A percentile compares a stretch with the other conserved stretches of the same genome.
phyloP scores from a whole-genome alignment of 2,888 invertebrate genomes.

The Dasypogon diadema region DNA sequence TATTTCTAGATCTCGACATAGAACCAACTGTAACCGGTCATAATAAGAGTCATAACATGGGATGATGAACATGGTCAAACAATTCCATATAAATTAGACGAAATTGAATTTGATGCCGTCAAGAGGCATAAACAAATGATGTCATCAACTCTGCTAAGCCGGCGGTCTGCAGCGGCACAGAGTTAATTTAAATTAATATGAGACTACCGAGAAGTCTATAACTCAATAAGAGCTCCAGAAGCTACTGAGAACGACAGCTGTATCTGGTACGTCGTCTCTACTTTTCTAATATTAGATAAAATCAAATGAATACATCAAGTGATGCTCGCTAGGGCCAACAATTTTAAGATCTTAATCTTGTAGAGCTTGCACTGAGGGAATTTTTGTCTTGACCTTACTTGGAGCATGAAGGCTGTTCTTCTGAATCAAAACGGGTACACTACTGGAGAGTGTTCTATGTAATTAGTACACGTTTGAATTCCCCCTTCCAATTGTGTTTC shows the following conservation, averaged over 20 bases:
- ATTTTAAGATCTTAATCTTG: too few relatives aligned
- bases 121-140: conserved; percentile 58
- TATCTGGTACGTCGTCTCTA: not conserved
- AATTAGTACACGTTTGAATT: too few relatives aligned
- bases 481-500: too few relatives aligned
- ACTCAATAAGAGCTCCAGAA: conserved; percentile 39
- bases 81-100: conserved; percentile 58
- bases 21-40: conserved; percentile 35
- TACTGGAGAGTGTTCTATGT: too few relatives aligned
- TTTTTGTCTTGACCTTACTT: too few relatives aligned
- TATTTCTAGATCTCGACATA: conserved; percentile 37
- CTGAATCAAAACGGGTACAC: too few relatives aligned
- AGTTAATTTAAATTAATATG: conserved; percentile 49
- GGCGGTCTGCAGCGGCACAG: conserved; percentile 34
- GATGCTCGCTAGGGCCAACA: too few relatives aligned
- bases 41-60: conserved; percentile 43
- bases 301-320: not conserved
- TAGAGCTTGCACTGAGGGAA: too few relatives aligned
- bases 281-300: conserved; percentile 40
- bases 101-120: conserved; percentile 59
- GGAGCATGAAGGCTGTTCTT: too few relatives aligned
- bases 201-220: conserved; percentile 31
- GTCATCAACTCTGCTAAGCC: conserved; percentile 54
- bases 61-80: conserved; percentile 56
- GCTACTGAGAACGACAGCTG: conserved; percentile 3